Conservation (phyloP, 1,140 invertebrate species). For the Nixonia krombeini region DNA sequence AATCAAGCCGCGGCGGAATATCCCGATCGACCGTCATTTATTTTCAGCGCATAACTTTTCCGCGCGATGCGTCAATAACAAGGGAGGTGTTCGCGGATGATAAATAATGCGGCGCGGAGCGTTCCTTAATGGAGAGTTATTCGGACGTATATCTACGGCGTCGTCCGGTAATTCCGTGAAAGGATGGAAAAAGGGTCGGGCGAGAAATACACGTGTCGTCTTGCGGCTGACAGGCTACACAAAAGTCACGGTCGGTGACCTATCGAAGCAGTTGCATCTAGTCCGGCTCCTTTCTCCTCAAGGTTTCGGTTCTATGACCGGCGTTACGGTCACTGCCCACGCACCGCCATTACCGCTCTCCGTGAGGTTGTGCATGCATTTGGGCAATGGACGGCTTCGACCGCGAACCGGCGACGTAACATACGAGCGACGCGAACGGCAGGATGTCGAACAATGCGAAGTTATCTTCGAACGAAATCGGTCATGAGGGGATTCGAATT, state of each 20-base stretch:
- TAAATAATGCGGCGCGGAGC: no score
- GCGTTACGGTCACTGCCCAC: constrained; percentile 45
- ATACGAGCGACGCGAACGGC: not conserved
- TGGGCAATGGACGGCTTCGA: constrained; percentile 14
- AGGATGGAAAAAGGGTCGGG: not conserved
- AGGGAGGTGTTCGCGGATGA: no score
- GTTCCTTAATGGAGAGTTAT: no score
- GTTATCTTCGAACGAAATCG: constrained; percentile 19
- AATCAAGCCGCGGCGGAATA: constrained; percentile 4
- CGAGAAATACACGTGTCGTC: not conserved
- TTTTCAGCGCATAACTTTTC: no score
- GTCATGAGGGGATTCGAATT: not conserved
- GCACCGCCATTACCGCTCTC: constrained; percentile 32
- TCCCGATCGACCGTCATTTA: no score
- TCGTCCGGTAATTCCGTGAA: constrained; percentile 13
- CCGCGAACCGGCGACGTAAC: constrained; percentile 5
- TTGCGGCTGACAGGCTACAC: constrained; percentile 38
- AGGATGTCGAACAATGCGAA: constrained; percentile 32
- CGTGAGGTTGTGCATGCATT: constrained; percentile 10
- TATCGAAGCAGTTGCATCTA: constrained; percentile 36
- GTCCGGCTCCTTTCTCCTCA: constrained; percentile 55
- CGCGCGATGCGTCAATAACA: no score
- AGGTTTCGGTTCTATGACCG: constrained; percentile 53
- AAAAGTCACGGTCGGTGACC: constrained; percentile 56
- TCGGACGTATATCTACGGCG: no score